Evolutionary conservation across 2,888 invertebrate species (phyloP), one percentile per base, ranked within the genome.

Genomic region (Dugesia japonica): DNA sequence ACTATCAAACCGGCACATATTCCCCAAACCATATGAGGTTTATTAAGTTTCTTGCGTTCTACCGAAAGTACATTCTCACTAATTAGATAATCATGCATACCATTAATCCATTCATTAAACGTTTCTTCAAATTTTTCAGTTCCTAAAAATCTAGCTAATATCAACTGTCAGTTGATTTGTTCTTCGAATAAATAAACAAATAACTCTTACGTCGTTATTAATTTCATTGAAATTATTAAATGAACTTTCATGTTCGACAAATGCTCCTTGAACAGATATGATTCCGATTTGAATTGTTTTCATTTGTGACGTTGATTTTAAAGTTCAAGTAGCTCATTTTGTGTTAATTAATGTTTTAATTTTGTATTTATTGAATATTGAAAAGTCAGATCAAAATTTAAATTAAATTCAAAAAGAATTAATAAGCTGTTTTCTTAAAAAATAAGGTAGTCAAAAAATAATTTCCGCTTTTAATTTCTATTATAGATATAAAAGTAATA

Each of bases 1-100:
- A 82, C 76, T 56, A 82, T 82, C 80, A 82, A 81, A 26, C 82
- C 82, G 23, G 82, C 82, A 75, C 82, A 83, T 56, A 82, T 82
- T 0, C 82, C 82, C 82, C 82, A 82, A 78, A 82, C 56, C 56
- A 56, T 81, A 56, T 77, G 42, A 26, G 79, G 78, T 23, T 56
- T 56, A 56, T 56, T 56, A 4, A 20, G 7, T n/a, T 23, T 4
- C 23, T 56, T 56, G 7, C 17, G n/a, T 9, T 56, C 56, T 56
- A n/a, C 56, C n/a, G n/a, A n/a, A n/a, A n/a, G n/a, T n/a, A n/a
- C n/a, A n/a, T n/a, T n/a, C n/a, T n/a, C n/a, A n/a, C n/a, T n/a
- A n/a, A n/a, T n/a, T n/a, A n/a, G n/a, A n/a, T n/a, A n/a, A n/a
- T n/a, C n/a, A n/a, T n/a, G 71, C 74, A 26, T 74, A 77, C 79